Base-by-base conservation (phyloP, 2,888 invertebrate genomes). In the Cerceris ruficornis region DNA sequence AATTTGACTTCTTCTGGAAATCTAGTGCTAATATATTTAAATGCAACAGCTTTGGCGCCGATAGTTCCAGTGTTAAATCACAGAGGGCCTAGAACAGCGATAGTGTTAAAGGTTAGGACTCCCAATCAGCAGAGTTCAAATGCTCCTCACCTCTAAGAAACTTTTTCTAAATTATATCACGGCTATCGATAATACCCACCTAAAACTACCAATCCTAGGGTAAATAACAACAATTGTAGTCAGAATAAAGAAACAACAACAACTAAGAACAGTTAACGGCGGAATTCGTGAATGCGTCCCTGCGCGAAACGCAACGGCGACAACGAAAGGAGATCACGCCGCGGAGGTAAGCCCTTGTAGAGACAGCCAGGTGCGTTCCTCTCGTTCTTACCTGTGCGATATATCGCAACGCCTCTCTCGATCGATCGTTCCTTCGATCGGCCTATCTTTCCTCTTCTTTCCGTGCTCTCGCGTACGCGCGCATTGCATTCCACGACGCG, bases 321-420 rank as follows among this genome's bases (percentile, higher is more conserved):
- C 84, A 83, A 84, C 82, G 86, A 85, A 87, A 88, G 79, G 83
- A 87, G 85, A 88, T 85, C 87, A 83, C 83, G 76, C 74, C 68
- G 81, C 80, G 75, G 81, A 86, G 85, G 84, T 82, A 85, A 85
- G 75, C 79, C 87, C 86, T 86, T 86, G 84, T 84, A 84, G 60
- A 87, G 85, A 80, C 87, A 80, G 81, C 69, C 77, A 72, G 75
- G 58, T 77, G 73, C 66, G 78, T 78, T 69, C 59, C 60, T 77
- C 71, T 73, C 54, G 57, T 65, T 73, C 72, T 58, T 72, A 41
- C 54, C 54, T 28, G 71, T 60, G 73, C 66, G 28, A 57, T 9
- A 28, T 73, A 55, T 9, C 55, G 39, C 72, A 64, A 76, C 73
- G 62, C 54, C 46, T 75, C 68, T 71, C 69, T 59, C 39, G 7